These are phyloP conservation scores for Nematopogon swammerdamellus DNA, from an alignment of 2,888 invertebrate genomes.

Conservation along the genomic window DNA sequence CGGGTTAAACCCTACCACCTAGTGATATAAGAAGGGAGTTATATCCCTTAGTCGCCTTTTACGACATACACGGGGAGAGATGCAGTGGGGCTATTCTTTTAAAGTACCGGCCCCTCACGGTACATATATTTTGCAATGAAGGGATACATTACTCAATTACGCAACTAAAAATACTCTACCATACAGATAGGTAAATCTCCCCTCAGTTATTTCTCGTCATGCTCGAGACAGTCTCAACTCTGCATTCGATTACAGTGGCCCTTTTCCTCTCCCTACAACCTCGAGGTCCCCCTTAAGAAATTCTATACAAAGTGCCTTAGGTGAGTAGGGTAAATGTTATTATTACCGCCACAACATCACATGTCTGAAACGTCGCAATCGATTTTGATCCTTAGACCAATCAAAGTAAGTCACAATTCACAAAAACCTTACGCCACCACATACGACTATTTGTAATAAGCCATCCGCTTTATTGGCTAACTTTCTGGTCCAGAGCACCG, in stretches of 20 bases:
- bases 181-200: background rate
- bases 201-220: background rate
- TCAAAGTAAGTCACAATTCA: background rate
- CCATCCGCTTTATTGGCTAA: conserved; percentile 44
- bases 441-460: conserved; percentile 23
- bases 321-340: background rate
- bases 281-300: background rate
- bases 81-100: too few species aligned
- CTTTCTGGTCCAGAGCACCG: conserved; percentile 46
- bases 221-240: background rate
- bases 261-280: background rate
- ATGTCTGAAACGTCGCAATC: background rate
- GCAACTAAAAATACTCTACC: too few species aligned
- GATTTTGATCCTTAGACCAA: background rate
- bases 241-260: background rate
- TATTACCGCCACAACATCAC: background rate
- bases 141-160: too few species aligned
- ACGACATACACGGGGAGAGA: too few species aligned
- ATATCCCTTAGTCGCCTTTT: too few species aligned
- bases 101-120: too few species aligned
- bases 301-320: background rate
- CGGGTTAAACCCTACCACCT: too few species aligned
- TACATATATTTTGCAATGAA: too few species aligned
- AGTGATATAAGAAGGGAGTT: too few species aligned
- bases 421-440: conserved; percentile 6